Conservation (phyloP, 1,140 invertebrate species). For the Psix sp. region DNA sequence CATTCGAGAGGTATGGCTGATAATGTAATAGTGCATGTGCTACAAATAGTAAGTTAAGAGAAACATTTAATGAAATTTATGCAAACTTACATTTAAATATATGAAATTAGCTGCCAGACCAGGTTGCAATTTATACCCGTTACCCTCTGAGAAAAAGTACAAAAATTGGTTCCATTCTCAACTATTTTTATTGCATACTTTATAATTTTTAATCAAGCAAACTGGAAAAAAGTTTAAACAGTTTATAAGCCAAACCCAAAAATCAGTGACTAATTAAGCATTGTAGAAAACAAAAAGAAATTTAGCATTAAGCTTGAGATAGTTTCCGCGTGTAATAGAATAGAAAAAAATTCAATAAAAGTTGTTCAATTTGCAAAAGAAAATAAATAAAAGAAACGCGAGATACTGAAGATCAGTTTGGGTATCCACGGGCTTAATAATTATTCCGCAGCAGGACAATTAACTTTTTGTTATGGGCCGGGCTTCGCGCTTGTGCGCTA, state of each 20-base stretch:
- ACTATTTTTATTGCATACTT: too few species aligned
- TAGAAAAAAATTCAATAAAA: conserved; percentile 26
- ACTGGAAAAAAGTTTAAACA: too few species aligned
- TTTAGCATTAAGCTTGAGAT: conserved; percentile 15
- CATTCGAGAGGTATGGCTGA: conserved; percentile 75
- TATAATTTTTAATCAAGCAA: too few species aligned
- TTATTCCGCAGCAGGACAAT: conserved; percentile 67
- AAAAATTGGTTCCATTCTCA: too few species aligned
- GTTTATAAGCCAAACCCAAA: too few species aligned
- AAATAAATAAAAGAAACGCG: conserved; percentile 47
- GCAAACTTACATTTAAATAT: conserved; percentile 8
- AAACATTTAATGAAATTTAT: conserved; percentile 17
- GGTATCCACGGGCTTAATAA: conserved; percentile 62
- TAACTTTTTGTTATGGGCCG: conserved; percentile 68
- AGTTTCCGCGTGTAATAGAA: conserved; percentile 29
- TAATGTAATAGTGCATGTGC: conserved; percentile 60
- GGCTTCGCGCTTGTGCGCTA: conserved; percentile 57
- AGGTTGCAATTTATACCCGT: too few species aligned
- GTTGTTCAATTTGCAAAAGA: too few species aligned
- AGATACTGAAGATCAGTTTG: conserved; percentile 40
- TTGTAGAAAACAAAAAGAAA: too few species aligned
- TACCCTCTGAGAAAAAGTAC: too few species aligned
- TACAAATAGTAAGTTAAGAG: conserved; percentile 37
- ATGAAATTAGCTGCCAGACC: conserved; percentile 11
- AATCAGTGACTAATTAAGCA: too few species aligned